Base-by-base conservation (phyloP, 2,888 invertebrate species). In the Drosophila picticornis region DNA sequence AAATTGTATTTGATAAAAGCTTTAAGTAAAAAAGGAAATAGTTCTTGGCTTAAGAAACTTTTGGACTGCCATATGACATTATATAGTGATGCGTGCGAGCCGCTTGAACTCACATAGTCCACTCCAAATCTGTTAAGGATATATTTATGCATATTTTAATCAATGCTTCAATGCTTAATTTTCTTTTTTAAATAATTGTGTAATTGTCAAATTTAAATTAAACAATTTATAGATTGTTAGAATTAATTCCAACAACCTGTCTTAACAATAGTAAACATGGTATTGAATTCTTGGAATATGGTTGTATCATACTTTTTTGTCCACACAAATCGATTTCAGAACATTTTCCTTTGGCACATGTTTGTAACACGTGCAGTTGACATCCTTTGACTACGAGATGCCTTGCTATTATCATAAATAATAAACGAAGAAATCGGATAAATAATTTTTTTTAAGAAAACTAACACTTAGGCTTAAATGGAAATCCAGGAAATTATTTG, bases 401-500 rank as follows among this genome's bases (percentile, higher is more conserved):
- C 50, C 52, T 22, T 31, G 75, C 62, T 60, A 58, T 50, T 60
- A 68, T 71, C 72, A 71, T 72, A 85, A 83, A 90, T 72, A 77
- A 71, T 55, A 46, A 52, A 58, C 9, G 7, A 70, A 59, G 48
- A 61, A 61, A 60, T 22, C 29, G 61, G 70, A 64, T 66, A 74
- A 61, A 40, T 63, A 48, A 51, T 59, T 71, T 74, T 32, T 53
- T n/a, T 63, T 67, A 67, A 61, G 56, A 70, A 72, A 58, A 63
- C 34, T 22, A 61, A 60, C 63, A 57, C 58, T 71, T 48, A 73
- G 83, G 79, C 82, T 80, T 83, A 48, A 1, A 40, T 4, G 25
- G 50, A 78, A 90, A 80, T 82, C 80, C 71, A 71, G 62, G 80
- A 91, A 91, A 91, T 80, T 83, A 84, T 89, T 80, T 89, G 88